These are phyloP conservation scores for Elachura formosa DNA, from an alignment of 2,113 vertebrate genomes.

Conservation along the genomic window DNA sequence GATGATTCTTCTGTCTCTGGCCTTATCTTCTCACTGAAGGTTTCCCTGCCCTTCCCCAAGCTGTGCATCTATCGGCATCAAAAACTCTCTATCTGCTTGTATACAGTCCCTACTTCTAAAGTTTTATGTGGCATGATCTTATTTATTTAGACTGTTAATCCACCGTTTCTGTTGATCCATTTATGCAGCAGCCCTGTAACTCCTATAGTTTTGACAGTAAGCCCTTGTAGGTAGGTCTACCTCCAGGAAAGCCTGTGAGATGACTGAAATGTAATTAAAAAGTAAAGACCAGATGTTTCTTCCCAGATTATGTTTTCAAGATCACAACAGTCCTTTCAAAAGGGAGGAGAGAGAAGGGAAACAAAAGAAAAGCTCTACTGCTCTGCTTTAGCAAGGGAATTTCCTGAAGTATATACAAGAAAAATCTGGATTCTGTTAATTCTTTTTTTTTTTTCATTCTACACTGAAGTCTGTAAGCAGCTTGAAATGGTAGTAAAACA, in stretches of 20 bases:
- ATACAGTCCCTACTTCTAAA: neutral
- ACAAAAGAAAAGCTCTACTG: neutral
- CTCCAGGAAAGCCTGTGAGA: constrained; percentile 30
- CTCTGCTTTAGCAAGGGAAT: neutral
- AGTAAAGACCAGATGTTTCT: constrained; percentile 46
- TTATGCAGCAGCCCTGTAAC: neutral
- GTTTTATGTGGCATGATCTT: neutral
- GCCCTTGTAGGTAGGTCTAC: constrained; percentile 16
- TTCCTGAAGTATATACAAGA: neutral
- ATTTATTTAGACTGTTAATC: constrained; percentile 1
- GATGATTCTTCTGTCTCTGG: neutral
- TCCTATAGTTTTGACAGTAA: constrained; percentile 26
- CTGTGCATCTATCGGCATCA: accelerated
- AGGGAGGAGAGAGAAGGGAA: neutral
- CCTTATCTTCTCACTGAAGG: accelerated
- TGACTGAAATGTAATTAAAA: constrained; percentile 58
- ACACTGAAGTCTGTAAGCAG: neutral
- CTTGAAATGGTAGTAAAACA: constrained; percentile 37
- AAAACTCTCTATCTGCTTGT: neutral
- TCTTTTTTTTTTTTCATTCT: neutral
- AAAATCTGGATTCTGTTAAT: constrained; percentile 8
- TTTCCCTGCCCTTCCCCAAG: neutral
- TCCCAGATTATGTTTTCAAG: constrained; percentile 25
- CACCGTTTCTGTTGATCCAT: neutral
- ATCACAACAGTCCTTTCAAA: constrained; percentile 4